Base-by-base conservation (phyloP, 1,140 invertebrate genomes). In the Tribolium madens region DNA sequence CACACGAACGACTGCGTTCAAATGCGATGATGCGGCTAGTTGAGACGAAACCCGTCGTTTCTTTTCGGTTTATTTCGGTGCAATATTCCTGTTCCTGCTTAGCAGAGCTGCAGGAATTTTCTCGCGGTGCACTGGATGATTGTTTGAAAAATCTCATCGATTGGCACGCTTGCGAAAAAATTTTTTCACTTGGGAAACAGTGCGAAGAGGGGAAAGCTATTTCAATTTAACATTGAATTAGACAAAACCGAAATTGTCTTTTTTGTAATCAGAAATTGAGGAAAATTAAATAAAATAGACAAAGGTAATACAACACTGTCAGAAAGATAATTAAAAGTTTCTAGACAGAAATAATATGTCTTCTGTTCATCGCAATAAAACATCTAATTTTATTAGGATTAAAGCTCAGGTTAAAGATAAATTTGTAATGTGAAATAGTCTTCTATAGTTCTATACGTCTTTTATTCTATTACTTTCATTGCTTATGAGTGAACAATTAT, bases 1-100 rank as follows among this genome's bases (percentile, higher is more conserved):
- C 42, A 15, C 47, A 48, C 70, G 17, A 48, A 72, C 6, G 70
- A 21, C 70, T 72, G 46, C 47, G 70, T 72, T 72, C 70, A 36
- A 72, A 72, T 72, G 70, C 70, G 70, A 72, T 72, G 47, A 72
- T 50, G 50, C 70, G 70, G 70, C 46, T 50, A 50, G 70, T 17
- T 12, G 46, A 31, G 70, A 50, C 47, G 36, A 53, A 48, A 48
- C 18, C 3, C 7, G 42, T 53, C 70, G 70, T 5, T n/a, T n/a
- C 17, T 13, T 12, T 53, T 72, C 70, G 70, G 70, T 26, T 17
- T 14, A 14, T n/a, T 26, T 72, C 70, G 70, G 47, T 14, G 5
- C 10, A 26, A 4, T 52, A 52, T 52, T 26, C 17, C 5, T 64
- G 26, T 33, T 64, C 57, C 57, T 64, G 57, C 57, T 64, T 7